Conservation (phyloP, 2,113 vertebrate genomes). For the Calyptomena viridis region DNA sequence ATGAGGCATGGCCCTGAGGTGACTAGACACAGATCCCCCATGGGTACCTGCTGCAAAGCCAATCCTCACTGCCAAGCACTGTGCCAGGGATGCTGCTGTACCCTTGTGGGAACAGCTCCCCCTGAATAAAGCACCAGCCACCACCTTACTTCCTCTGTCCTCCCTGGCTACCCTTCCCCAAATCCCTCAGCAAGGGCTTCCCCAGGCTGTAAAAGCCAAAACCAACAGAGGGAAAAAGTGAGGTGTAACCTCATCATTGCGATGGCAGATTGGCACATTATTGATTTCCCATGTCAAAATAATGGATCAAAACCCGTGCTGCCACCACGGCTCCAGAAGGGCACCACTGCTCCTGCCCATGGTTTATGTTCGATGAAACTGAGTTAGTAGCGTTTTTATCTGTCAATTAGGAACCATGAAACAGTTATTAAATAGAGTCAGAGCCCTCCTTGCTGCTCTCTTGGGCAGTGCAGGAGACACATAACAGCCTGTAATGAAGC, state of each 20-base stretch:
- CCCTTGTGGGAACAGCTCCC: rapidly evolving
- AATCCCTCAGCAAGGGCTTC: not conserved
- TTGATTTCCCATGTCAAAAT: not conserved
- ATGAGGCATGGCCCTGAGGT: not conserved
- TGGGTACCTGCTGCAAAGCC: not conserved
- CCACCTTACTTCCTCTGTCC: not conserved
- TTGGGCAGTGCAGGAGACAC: conserved; percentile 40
- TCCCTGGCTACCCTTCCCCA: not conserved
- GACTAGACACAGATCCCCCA: not conserved
- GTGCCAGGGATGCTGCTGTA: not conserved
- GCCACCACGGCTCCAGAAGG: not conserved
- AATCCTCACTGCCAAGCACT: rapidly evolving
- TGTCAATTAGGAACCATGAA: conserved; percentile 71
- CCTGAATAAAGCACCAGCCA: not conserved
- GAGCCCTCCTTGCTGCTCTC: conserved; percentile 47
- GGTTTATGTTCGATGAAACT: conserved; percentile 56
- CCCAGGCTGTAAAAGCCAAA: not conserved
- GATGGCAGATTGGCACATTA: not conserved
- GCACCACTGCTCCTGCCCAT: conserved; percentile 11
- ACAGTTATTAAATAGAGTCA: conserved; percentile 64
- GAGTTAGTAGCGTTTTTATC: conserved; percentile 65
- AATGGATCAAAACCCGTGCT: not conserved
- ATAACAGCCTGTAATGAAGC: conserved; percentile 62
- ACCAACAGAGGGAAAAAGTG: not conserved
- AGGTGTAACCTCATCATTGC: rapidly evolving